Evolutionary conservation across 2,797 vertebrate genomes (phyloP), one percentile per base, ranked within the genome.

Genomic region (Poecilia velifera): DNA sequence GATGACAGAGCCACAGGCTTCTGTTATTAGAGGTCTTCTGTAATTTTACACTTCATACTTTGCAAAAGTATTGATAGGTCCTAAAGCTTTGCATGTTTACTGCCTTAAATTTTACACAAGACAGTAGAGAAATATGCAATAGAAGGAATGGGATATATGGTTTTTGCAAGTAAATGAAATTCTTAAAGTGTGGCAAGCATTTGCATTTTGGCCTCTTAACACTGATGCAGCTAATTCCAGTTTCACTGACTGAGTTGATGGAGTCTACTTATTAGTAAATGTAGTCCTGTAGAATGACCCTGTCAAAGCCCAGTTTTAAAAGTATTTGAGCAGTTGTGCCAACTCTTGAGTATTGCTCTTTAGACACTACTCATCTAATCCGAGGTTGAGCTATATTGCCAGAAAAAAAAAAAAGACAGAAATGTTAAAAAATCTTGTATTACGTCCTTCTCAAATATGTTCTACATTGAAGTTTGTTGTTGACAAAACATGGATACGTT

Each of bases 1-100:
- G 85, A 90, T 93, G 91, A 91, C 85, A 84, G 83, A 78, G 28
- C 93, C 89, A 81, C 72, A 73, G 92, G 93, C 90, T 71, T 88
- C 79, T 81, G 80, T 34, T 62, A 12, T 31, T 62, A 34, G 28
- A 31, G 1, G 13, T 31, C 13, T 62, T 16, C n/a, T 34, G 57
- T 62, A 31, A 34, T 6, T 62, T 62, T 62, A 34, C 28, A 62
- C 57, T 14, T 34, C 57, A 57, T 34, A 31, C 12, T 62, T 31
- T 62, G 57, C 57, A 62, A 62, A 62, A 53, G 25, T n/a, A 28
- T 12, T 57, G 9, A 57, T 34, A 31, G 13, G 28, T 31, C 3
- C 31, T 62, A 62, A 62, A 62, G 28, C 13, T 62, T 62, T 62
- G 57, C 28, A 62, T 1, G 8, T 62, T 34, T 62, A 34, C 31